Conservation (phyloP, 2,888 invertebrate species). For the Xestia rhomboidea region DNA sequence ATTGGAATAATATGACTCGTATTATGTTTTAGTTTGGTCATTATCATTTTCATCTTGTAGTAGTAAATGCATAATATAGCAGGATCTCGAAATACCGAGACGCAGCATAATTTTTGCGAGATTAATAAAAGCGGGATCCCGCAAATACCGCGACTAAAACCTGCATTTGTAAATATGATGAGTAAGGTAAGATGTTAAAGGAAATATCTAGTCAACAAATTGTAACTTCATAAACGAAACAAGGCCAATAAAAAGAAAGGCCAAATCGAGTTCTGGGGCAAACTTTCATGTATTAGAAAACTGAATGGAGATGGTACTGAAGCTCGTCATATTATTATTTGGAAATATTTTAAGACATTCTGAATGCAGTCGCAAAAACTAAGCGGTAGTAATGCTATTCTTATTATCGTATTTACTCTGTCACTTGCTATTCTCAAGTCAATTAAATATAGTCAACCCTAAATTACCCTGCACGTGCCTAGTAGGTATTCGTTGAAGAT, state of each 20-base stretch:
- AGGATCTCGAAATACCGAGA: not conserved
- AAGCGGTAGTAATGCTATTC: not conserved
- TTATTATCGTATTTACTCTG: conserved; percentile 3
- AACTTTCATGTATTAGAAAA: conserved; percentile 44
- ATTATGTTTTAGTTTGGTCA: not conserved
- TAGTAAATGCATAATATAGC: not conserved
- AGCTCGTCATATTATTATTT: not conserved
- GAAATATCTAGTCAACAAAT: not conserved
- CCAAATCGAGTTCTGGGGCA: conserved; percentile 13
- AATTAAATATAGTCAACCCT: conserved; percentile 4
- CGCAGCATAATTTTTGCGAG: not conserved
- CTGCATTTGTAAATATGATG: not conserved
- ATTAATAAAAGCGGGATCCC: not conserved
- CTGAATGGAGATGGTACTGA: not conserved
- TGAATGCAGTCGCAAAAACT: not conserved
- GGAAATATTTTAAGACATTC: not conserved
- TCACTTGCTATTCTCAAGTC: not conserved
- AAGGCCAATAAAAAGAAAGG: not conserved
- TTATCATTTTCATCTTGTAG: not conserved
- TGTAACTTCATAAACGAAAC: not conserved
- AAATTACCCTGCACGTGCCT: conserved; percentile 28
- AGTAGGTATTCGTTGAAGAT: conserved; percentile 44
- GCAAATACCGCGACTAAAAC: not conserved
- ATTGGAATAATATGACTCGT: not conserved
- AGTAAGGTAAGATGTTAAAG: not conserved